phyloP scores from a whole-genome alignment of 2,113 vertebrate species.

The Sylvilagus bachmani region DNA sequence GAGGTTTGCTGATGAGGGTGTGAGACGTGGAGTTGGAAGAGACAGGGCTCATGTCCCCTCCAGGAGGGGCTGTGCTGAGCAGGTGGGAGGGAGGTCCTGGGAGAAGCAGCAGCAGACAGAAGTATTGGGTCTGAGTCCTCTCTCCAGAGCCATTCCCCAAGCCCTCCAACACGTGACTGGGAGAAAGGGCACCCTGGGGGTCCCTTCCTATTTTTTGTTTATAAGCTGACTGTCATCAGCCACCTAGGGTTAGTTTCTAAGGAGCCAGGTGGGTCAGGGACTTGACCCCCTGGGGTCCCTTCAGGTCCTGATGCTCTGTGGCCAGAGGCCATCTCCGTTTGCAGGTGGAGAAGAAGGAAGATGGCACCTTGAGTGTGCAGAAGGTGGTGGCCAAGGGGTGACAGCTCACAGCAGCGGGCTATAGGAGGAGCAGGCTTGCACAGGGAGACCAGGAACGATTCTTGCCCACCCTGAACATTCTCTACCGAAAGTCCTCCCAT shows the following conservation, averaged over 20 bases:
- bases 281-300: not conserved
- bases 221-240: not conserved
- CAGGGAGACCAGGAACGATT: too few relatives aligned
- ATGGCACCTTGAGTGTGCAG: too few relatives aligned
- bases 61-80: not conserved
- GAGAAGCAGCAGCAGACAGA: not conserved
- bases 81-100: not conserved
- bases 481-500: not conserved
- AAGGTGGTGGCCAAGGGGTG: too few relatives aligned
- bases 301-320: not conserved
- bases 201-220: not conserved
- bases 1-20: slow-evolving; percentile 42
- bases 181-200: not conserved
- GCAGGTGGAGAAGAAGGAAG: not conserved
- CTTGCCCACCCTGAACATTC: not conserved
- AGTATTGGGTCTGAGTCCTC: not conserved
- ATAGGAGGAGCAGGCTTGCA: fast-evolving
- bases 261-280: not conserved
- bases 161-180: not conserved
- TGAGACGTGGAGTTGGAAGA: not conserved
- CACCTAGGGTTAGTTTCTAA: not conserved
- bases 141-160: not conserved
- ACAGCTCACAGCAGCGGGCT: fast-evolving
- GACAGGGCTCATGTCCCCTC: not conserved
- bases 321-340: not conserved